Evolutionary conservation across 2,113 vertebrate genomes (phyloP), one percentile per base, ranked within the genome.

Genomic region (Balaeniceps rex): DNA sequence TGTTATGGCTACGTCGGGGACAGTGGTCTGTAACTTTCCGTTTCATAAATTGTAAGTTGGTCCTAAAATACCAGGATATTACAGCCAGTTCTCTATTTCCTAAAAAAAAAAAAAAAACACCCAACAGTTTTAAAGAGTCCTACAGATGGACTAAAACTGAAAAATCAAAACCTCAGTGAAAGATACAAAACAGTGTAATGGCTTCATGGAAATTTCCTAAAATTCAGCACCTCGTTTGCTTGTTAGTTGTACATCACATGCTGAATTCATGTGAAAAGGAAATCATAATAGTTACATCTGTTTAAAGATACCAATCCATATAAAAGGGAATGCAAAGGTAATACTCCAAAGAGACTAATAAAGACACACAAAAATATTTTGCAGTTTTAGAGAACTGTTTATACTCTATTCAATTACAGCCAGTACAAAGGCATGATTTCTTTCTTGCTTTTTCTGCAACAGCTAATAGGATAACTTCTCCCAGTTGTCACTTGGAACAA

Each of bases 361-460:
- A 94, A 88, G 95, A 97, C 94, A 93, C 74, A 93, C 85, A 94
- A 92, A 97, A 96, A 96, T 97, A 97, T 96, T 97, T 92, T 97
- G 93, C 93, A 4, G 33, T 82, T 96, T 96, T 79, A 84, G 83
- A 93, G 90, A 93, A 92, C 66, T 97, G 89, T 94, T 97, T 96
- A 95, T 87, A 52, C 63, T 80, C 85, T 80, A 57, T n/a, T 93
- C 96, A 94, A 70, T 95, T 94, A 95, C 80, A 95, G 87, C 38
- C 93, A 92, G 85, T 95, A 96, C 95, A 96, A 97, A 96, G 96
- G 89, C 95, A 94, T 19, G 60, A 85, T 83, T 96, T 87, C 93
- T 82, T 85, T 38, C 92, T 90, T 95, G 81, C 88, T 82, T 93
- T 64, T 96, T 80, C 69, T 83, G 82, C 87, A 91, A 77, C 22